Evolutionary conservation across 2,888 invertebrate species (phyloP).

Genomic region (Caenorhabditis auriculariae): DNA sequence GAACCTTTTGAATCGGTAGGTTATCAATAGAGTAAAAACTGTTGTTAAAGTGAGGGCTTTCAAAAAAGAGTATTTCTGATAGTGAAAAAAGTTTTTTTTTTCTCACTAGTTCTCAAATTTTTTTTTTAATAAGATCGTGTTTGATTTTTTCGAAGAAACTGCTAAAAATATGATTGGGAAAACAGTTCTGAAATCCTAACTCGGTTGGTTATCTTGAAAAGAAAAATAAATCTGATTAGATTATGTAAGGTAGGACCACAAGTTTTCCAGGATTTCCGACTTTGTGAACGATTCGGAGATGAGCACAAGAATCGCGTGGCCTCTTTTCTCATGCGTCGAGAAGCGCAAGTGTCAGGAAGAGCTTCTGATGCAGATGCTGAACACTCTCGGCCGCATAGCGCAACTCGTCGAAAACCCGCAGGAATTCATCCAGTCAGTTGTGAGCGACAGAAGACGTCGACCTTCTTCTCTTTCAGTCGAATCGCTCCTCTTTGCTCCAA

Average conservation of each 20-base stretch:
- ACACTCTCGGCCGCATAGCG: conserved; percentile 36
- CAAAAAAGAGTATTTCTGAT: too few relatives aligned
- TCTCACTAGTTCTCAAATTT: too few relatives aligned
- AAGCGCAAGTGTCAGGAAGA: conserved; percentile 33
- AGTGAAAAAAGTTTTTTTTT: too few relatives aligned
- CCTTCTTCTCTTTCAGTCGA: conserved; percentile 16
- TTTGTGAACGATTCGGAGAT: conserved; percentile 38
- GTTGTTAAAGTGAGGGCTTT: too few relatives aligned
- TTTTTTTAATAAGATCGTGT: too few relatives aligned
- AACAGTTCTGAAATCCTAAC: too few relatives aligned
- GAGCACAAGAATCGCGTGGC: conserved; percentile 40
- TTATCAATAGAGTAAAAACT: too few relatives aligned
- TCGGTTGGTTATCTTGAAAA: too few relatives aligned
- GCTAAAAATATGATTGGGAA: too few relatives aligned
- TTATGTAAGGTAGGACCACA: neutral
- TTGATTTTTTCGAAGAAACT: too few relatives aligned
- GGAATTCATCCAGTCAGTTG: conserved; percentile 12
- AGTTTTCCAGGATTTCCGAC: conserved; percentile 34
- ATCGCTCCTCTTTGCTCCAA: conserved; percentile 39
- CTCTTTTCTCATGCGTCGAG: conserved; percentile 41
- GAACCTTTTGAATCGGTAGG: conserved; percentile 12
- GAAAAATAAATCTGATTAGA: neutral
- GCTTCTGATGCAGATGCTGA: conserved; percentile 34
- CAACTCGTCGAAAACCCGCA: conserved; percentile 29
- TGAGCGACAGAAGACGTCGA: neutral